Conservation (phyloP, 2,888 invertebrate genomes). For the Leptopilina syphax region DNA sequence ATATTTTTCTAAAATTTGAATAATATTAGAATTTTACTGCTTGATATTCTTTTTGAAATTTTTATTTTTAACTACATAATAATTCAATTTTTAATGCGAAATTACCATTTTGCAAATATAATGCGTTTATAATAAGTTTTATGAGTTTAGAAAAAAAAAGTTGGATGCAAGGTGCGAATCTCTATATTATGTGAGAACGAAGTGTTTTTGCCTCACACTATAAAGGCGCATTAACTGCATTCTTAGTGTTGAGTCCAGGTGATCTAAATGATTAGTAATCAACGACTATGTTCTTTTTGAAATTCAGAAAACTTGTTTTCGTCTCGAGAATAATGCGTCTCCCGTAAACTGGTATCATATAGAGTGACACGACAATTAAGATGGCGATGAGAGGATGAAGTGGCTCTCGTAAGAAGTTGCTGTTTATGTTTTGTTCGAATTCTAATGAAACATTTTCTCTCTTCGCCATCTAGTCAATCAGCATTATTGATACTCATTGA, state of each 20-base stretch:
- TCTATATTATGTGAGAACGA: no score
- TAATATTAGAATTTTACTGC: no score
- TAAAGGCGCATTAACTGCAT: not conserved
- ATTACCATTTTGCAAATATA: no score
- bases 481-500: constrained; percentile 46
- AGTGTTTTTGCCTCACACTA: not conserved
- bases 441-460: constrained; percentile 43
- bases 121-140: no score
- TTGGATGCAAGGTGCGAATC: no score
- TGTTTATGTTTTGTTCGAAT: constrained; percentile 28
- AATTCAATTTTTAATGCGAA: no score
- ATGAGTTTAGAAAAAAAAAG: no score
- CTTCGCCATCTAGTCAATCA: constrained; percentile 34
- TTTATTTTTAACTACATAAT: no score
- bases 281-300: not conserved
- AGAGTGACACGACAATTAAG: constrained; percentile 13
- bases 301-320: constrained; percentile 24
- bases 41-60: no score
- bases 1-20: no score
- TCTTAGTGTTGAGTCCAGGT: constrained; percentile 15
- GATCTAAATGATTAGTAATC: constrained; percentile 14
- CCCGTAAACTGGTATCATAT: not conserved
- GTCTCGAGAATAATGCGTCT: not conserved
- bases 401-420: not conserved
- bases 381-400: constrained; percentile 15